A percentile compares a stretch with the other conserved stretches of the same genome.
These are phyloP conservation scores for Amiota communis DNA, from an alignment of 2,888 invertebrate species.

Conservation along the genomic window DNA sequence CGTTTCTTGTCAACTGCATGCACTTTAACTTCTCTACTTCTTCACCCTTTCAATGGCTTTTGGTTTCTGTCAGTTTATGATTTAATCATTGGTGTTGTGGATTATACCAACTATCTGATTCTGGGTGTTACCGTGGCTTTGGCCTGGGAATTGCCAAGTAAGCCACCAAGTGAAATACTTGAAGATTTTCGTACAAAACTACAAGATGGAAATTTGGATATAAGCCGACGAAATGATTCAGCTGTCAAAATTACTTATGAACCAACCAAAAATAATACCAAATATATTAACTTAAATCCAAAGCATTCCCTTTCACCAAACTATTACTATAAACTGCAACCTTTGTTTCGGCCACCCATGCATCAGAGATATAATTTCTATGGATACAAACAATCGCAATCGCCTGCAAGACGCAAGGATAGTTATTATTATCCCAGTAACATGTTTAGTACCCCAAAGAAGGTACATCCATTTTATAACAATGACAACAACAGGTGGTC, in stretches of 20 bases:
- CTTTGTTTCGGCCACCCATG: conserved; percentile 58
- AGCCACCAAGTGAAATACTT: conserved; percentile 73
- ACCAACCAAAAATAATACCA: conserved; percentile 13
- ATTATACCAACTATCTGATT: conserved; percentile 75
- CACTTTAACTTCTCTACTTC: not conserved
- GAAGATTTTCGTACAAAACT: conserved; percentile 63
- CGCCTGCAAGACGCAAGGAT: conserved; percentile 47
- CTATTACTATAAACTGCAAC: conserved; percentile 51
- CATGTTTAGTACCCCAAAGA: conserved; percentile 32
- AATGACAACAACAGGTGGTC: conserved; percentile 58
- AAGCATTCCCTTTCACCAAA: conserved; percentile 34
- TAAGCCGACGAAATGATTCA: conserved; percentile 65
- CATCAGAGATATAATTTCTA: conserved; percentile 50
- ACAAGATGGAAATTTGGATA: conserved; percentile 64
- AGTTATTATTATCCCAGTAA: conserved; percentile 51
- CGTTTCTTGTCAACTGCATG: not conserved
- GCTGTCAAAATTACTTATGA: conserved; percentile 60
- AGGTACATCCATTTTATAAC: too few relatives aligned
- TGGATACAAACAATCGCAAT: conserved; percentile 44
- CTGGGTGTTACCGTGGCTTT: conserved; percentile 84
- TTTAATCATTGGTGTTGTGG: conserved; percentile 71
- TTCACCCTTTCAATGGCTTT: not conserved
- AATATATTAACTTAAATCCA: conserved; percentile 47
- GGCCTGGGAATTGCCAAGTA: conserved; percentile 84
- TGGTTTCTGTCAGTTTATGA: conserved; percentile 62